Conservation (phyloP, 2,797 vertebrate species). For the Hippoglossus hippoglossus region DNA sequence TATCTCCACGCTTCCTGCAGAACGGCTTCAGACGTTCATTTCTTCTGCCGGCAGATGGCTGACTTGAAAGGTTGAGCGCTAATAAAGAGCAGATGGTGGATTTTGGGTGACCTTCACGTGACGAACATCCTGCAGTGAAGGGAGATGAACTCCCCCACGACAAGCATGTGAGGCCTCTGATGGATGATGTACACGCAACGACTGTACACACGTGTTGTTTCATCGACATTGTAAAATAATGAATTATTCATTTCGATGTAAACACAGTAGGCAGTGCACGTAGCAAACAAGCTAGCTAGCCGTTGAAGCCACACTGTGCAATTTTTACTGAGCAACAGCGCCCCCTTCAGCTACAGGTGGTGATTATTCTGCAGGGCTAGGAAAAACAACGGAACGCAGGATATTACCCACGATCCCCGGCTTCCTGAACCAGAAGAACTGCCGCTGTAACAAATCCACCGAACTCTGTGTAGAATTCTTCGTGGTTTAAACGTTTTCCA, state of each 20-base stretch:
- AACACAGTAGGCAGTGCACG: background rate
- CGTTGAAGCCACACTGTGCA: background rate
- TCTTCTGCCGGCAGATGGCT: slow-evolving; percentile 45
- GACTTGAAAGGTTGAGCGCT: slow-evolving; percentile 54
- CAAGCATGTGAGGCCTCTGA: slow-evolving; percentile 48
- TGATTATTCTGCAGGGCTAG: too few relatives aligned
- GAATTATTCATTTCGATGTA: background rate
- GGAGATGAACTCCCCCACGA: slow-evolving; percentile 42
- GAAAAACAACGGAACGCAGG: too few relatives aligned
- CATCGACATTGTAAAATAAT: background rate
- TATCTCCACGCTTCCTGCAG: background rate
- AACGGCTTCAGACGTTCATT: slow-evolving; percentile 18
- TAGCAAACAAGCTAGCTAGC: too few relatives aligned
- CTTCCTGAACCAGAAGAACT: too few relatives aligned
- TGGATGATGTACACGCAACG: slow-evolving; percentile 14
- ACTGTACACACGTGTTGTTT: background rate
- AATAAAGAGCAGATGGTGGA: slow-evolving; percentile 59
- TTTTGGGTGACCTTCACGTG: slow-evolving; percentile 57
- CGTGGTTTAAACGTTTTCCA: too few relatives aligned
- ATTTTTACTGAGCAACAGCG: too few relatives aligned
- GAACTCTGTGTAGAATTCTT: too few relatives aligned
- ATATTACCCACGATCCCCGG: too few relatives aligned
- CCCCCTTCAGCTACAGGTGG: too few relatives aligned
- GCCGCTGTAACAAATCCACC: too few relatives aligned
- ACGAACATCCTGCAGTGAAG: slow-evolving; percentile 47